Conservation (phyloP, 2,888 invertebrate species). For the Osmoderma eremita region DNA sequence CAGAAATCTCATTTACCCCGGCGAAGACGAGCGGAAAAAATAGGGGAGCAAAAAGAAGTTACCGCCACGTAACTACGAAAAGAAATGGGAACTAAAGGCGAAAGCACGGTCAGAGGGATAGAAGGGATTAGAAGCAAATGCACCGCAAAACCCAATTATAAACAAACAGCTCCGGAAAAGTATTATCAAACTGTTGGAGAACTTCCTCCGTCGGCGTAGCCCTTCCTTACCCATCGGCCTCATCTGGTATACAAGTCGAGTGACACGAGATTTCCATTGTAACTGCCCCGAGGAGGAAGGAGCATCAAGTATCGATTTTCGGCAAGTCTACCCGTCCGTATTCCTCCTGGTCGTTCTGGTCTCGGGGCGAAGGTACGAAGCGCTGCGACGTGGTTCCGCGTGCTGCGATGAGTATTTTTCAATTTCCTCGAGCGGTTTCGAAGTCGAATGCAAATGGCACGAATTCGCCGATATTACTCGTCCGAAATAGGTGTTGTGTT, state of each 20-base stretch:
- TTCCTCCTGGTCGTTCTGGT: neutral
- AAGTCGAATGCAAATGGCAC: slow-evolving; percentile 27
- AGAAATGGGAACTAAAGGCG: neutral
- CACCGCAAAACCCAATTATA: slow-evolving; percentile 37
- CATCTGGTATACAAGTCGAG: slow-evolving; percentile 35
- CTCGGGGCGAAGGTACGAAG: neutral
- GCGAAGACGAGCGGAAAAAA: neutral
- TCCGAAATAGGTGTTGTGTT: slow-evolving; percentile 10
- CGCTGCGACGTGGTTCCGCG: neutral
- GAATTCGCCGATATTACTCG: neutral
- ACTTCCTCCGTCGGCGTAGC: slow-evolving; percentile 9
- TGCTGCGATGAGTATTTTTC: slow-evolving; percentile 21
- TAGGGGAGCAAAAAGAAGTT: slow-evolving; percentile 3
- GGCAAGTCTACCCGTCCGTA: neutral
- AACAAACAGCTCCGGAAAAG: slow-evolving; percentile 32
- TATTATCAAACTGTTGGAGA: slow-evolving; percentile 35
- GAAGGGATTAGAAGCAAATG: slow-evolving; percentile 36
- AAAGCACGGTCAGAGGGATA: slow-evolving; percentile 26
- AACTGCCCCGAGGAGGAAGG: slow-evolving; percentile 19
- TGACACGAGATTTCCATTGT: slow-evolving; percentile 38
- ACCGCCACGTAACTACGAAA: slow-evolving; percentile 1
- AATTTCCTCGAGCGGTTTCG: slow-evolving; percentile 17
- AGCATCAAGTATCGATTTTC: slow-evolving; percentile 38
- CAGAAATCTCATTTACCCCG: slow-evolving; percentile 17
- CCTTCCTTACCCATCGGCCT: slow-evolving; percentile 30